These are phyloP conservation scores for Aulostomus chinensis DNA, from an alignment of 2,797 vertebrate species.

Conservation along the genomic window DNA sequence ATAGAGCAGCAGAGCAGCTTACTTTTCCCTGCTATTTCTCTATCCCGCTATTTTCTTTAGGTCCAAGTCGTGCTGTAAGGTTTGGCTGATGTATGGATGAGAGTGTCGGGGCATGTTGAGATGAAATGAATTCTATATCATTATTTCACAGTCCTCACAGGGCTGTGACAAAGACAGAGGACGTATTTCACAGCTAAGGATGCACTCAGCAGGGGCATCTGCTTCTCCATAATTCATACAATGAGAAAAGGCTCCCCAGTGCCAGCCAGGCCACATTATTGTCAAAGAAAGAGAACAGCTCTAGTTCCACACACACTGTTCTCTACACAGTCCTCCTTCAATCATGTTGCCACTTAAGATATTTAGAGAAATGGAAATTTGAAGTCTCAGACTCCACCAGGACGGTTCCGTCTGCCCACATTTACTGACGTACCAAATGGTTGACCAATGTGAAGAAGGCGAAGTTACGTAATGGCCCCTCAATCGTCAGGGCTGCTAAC, in stretches of 20 bases:
- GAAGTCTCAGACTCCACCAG: no score
- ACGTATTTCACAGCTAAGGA: conserved; percentile 86
- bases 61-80: conserved; percentile 89
- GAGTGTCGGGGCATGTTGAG: conserved; percentile 82
- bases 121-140: conserved; percentile 93
- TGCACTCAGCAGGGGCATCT: conserved; percentile 73
- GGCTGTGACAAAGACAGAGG: conserved; percentile 78
- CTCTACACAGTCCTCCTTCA: conserved; percentile 21
- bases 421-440: no score
- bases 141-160: conserved; percentile 86
- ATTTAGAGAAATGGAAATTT: conserved; percentile 18
- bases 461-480: no score
- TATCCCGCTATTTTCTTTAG: conserved; percentile 63
- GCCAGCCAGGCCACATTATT: conserved; percentile 58
- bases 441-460: no score
- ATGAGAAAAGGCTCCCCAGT: conserved; percentile 63
- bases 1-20: conserved; percentile 54
- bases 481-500: no score
- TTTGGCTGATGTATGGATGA: conserved; percentile 89
- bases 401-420: no score
- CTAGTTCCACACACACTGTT: conserved; percentile 33
- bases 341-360: not conserved
- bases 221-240: conserved; percentile 79
- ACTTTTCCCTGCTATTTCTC: not conserved
- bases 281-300: conserved; percentile 56